phyloP scores from a whole-genome alignment of 2,888 invertebrate species.

The Plagodis dolabraria region DNA sequence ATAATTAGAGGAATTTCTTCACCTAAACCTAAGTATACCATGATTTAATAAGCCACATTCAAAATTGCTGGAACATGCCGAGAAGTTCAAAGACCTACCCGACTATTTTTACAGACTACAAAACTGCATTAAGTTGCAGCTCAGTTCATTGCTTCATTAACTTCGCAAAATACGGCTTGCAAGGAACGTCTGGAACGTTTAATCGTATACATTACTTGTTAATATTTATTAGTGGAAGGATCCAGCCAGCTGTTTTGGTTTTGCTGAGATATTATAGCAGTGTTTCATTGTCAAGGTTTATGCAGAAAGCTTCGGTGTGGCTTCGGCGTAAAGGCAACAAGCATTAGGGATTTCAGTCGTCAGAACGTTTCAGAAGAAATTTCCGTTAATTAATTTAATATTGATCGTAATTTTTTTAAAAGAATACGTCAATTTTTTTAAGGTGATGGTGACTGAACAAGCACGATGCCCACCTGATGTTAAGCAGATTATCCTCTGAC shows the following conservation, averaged over 20 bases:
- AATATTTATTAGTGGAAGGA: conserved; percentile 17
- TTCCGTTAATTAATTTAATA: too few species aligned
- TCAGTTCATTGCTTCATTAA: conserved; percentile 31
- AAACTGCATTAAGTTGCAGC: conserved; percentile 26
- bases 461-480: too few species aligned
- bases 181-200: conserved; percentile 25
- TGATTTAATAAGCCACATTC: too few species aligned
- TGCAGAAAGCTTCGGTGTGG: conserved; percentile 1
- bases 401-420: too few species aligned
- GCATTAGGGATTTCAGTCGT: background rate
- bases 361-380: background rate
- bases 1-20: too few species aligned
- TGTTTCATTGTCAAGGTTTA: conserved; percentile 31
- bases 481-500: too few species aligned
- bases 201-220: conserved; percentile 31
- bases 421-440: too few species aligned
- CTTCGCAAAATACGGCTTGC: conserved; percentile 26
- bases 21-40: too few species aligned
- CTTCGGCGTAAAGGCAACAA: background rate
- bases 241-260: conserved; percentile 17
- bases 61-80: background rate
- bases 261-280: conserved; percentile 15
- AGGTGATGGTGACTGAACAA: too few species aligned
- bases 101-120: conserved; percentile 29
- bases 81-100: conserved; percentile 17